These are phyloP conservation scores for Sthenelais limicola DNA, from an alignment of 2,888 invertebrate genomes.

Conservation along the genomic window DNA sequence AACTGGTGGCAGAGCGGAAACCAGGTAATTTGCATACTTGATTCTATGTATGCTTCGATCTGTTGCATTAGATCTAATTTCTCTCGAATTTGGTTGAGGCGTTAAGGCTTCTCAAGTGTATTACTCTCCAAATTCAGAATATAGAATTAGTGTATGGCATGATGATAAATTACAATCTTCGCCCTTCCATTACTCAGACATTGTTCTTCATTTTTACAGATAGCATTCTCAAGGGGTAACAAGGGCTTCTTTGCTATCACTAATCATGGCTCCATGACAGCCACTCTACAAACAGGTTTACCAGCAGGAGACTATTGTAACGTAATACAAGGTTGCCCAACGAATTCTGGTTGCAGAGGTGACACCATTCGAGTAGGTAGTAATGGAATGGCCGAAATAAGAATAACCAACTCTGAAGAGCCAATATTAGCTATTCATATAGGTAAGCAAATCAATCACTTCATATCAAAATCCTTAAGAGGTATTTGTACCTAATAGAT, in stretches of 20 bases:
- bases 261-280: slow-evolving; percentile 1
- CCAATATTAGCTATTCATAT: slow-evolving; percentile 46
- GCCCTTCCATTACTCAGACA: too few species aligned
- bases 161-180: too few species aligned
- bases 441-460: slow-evolving; percentile 39
- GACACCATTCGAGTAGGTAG: background rate
- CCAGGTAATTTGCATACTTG: slow-evolving; percentile 17
- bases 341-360: background rate
- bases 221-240: slow-evolving; percentile 13
- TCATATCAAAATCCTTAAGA: background rate
- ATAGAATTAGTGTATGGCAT: too few species aligned
- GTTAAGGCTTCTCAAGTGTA: too few species aligned
- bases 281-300: slow-evolving; percentile 4
- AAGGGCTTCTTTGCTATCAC: slow-evolving; percentile 25
- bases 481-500: background rate
- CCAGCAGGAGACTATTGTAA: slow-evolving; percentile 25
- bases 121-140: too few species aligned
- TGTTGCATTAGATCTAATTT: too few species aligned
- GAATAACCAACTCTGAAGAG: slow-evolving; percentile 21
- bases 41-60: too few species aligned
- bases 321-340: background rate
- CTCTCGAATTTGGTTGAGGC: too few species aligned
- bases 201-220: too few species aligned
- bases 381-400: slow-evolving; percentile 13
- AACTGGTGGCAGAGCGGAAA: slow-evolving; percentile 84